phyloP scores from a whole-genome alignment of 2,113 vertebrate species.

The Callocephalon fimbriatum region DNA sequence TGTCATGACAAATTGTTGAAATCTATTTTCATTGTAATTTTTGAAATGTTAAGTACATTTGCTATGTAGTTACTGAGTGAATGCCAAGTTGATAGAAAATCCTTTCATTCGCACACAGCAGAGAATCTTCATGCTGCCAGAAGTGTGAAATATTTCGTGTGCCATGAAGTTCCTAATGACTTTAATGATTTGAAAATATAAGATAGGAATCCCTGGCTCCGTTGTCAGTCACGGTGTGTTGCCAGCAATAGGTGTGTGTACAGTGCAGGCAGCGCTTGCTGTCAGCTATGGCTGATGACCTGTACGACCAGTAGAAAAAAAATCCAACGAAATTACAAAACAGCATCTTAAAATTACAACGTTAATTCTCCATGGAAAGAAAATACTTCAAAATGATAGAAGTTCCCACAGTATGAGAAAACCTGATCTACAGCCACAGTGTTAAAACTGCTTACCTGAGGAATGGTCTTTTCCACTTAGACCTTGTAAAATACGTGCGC shows the following conservation, averaged over 20 bases:
- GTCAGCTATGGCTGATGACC: background rate
- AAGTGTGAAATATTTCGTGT: background rate
- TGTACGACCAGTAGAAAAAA: background rate
- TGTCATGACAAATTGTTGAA: background rate
- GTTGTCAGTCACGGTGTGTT: background rate
- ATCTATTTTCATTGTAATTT: slow-evolving; percentile 39
- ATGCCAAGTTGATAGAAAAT: background rate
- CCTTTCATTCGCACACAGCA: background rate
- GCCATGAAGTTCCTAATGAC: background rate
- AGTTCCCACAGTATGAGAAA: background rate
- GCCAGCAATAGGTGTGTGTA: background rate
- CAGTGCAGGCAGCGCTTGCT: background rate
- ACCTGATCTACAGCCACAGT: background rate
- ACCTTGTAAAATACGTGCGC: background rate
- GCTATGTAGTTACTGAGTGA: background rate
- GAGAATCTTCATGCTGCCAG: background rate
- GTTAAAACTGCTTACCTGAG: background rate
- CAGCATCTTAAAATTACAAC: background rate
- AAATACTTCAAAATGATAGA: background rate
- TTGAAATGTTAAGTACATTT: background rate
- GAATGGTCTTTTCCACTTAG: background rate
- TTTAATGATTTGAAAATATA: background rate
- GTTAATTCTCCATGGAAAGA: background rate
- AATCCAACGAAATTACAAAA: accelerated
- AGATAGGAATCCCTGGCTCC: background rate